Evolutionary conservation across 2,888 invertebrate species (phyloP), one percentile per base, ranked within the genome.

Genomic region (Drosophila prolongata): DNA sequence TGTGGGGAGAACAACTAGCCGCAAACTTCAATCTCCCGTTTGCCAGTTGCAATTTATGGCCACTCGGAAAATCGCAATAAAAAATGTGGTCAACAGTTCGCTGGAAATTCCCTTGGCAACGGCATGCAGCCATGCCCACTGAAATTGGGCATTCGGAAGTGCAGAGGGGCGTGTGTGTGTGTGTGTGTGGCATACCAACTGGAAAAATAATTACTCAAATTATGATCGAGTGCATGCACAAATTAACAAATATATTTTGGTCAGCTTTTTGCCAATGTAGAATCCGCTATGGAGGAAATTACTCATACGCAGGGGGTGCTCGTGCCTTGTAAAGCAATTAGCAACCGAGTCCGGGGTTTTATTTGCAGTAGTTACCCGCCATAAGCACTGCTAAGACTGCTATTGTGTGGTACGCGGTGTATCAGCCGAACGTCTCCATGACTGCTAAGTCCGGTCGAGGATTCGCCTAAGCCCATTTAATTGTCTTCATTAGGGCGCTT

Each of bases 151-250:
- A 30, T 13, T 44, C 14, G 38, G n/a, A n/a, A 40, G 11, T 11
- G 19, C 11, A 16, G 55, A n/a, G 8, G 16, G 58, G n/a, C 6
- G 30, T 9, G 30, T 30, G 30, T 34, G 38, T 40, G 61, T 47
- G 61, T 24, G 24, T 24, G 38, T 47, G 61, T 13, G 62, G 49
- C 42, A 27, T 14, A 57, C 60, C 69, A 53, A 56, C 53, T 71
- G 73, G 62, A 66, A 72, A 79, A 80, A 78, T 76, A 84, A 84
- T 83, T 78, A 83, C 73, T 66, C 69, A 79, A 82, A 73, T 87
- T 84, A 67, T 76, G 73, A 74, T 62, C 58, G 58, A 67, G 60
- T 64, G 58, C 55, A 54, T 54, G 70, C 54, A 54, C 53, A 84
- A 83, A 81, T 72, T 64, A 70, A 64, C 70, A 83, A 71, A 76